Conservation (phyloP, 2,113 vertebrate genomes). For the Rhinogobius similis region DNA sequence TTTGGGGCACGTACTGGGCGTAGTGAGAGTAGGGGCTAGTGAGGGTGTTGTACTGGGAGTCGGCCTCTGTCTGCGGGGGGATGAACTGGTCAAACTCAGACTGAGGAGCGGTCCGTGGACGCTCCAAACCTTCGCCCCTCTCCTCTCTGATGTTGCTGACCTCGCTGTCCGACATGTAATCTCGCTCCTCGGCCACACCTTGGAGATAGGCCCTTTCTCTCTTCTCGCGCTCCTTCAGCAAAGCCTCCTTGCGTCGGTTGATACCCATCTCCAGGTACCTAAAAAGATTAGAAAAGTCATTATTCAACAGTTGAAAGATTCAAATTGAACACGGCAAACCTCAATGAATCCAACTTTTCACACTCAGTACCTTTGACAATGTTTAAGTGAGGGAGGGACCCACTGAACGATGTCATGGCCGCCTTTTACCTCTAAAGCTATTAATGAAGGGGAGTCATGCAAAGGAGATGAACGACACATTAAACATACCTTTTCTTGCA, state of each 20-base stretch:
- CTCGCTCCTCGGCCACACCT: constrained; percentile 96
- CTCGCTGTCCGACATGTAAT: constrained; percentile 99
- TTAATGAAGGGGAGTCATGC: constrained; percentile 65
- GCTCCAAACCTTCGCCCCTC: constrained; percentile 86
- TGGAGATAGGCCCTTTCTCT: constrained; percentile 96
- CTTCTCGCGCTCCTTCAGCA: constrained; percentile 96
- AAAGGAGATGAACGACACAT: constrained; percentile 44
- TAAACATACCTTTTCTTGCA: constrained; percentile 1
- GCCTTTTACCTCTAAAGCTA: constrained; percentile 75
- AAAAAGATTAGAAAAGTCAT: constrained; percentile 6
- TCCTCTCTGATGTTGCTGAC: constrained; percentile 90
- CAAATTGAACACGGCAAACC: constrained; percentile 9
- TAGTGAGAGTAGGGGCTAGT: constrained; percentile 93
- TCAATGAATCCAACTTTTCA: constrained; percentile 51
- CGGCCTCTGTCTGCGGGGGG: constrained; percentile 92
- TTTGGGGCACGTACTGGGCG: constrained; percentile 88
- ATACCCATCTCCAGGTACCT: constrained; percentile 98
- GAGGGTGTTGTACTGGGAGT: constrained; percentile 89
- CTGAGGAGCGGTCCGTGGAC: constrained; percentile 93
- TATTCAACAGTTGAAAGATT: constrained; percentile 7
- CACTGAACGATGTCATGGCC: constrained; percentile 72
- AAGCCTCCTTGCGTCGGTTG: constrained; percentile 95
- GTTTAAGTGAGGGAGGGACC: constrained; percentile 66
- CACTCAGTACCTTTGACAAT: constrained; percentile 75
- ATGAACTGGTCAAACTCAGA: constrained; percentile 94